Evolutionary conservation across 2,113 vertebrate species (phyloP), one percentile per base, ranked within the genome.

Genomic region (Hypanus sabinus): DNA sequence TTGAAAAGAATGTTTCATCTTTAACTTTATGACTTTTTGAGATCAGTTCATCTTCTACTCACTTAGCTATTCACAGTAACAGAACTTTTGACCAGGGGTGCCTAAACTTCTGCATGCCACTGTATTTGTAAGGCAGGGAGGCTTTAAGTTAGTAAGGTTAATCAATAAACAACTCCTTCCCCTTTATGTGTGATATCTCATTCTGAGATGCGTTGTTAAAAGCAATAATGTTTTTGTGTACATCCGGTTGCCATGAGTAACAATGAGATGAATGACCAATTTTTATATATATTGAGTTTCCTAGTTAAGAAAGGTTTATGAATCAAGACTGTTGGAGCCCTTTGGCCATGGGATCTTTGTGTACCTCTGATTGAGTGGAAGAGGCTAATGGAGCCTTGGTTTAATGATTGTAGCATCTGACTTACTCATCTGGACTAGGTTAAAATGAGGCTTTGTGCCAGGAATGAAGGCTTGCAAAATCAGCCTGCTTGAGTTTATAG

Each of bases 361-460:
- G 81, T 30, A 88, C 85, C 85, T n/a, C 60, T 90, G 85, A 90
- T 65, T 30, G 18, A 65, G 16, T 90, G 60, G 30, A 90, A 65
- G 12, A 90, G 85, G 57, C 85, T 30, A 68, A 65, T 60, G 14
- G 30, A 90, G 30, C 60, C 85, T 20, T 90, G 60, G 30, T 90
- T 65, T 90, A 65, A 90, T 90, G 60, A 33, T 27, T 33, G 30
- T 33, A 90, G 85, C n/a, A 90, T 90, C 85, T 60, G 60, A 90
- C 30, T 65, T 65, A 65, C 85, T 90, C 85, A 90, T 90, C 85
- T 90, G 85, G 85, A 90, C 30, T n/a, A 14, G 6, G 60, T 90
- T 90, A 90, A n/a, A 90, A 0, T 65, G 16, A n/a, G 60, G 18
- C 14, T 65, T n/a, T 68, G 81, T 90, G 85, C 60, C 85, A 90